Evolutionary conservation across 2,113 vertebrate genomes (phyloP).

Genomic region (Spea multiplicata): DNA sequence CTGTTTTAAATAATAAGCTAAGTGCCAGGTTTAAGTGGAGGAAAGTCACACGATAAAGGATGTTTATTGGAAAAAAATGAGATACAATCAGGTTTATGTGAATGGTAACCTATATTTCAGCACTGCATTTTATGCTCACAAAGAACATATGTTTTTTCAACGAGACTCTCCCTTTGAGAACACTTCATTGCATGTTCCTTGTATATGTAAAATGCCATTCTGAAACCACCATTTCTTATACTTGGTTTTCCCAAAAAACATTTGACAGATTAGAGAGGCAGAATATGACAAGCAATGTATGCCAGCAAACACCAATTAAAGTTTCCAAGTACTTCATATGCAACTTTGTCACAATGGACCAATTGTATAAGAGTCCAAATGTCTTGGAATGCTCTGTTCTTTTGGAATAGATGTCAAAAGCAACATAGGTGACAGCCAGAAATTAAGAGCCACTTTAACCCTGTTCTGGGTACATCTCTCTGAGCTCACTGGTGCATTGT

Average conservation of each 20-base stretch:
- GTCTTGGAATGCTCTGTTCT: constrained; percentile 33
- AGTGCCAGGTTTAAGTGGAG: too few relatives aligned
- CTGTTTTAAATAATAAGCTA: too few relatives aligned
- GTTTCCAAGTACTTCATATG: constrained; percentile 38
- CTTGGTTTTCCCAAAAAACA: neutral
- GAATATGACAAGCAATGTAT: constrained; percentile 16
- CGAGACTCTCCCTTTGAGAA: too few relatives aligned
- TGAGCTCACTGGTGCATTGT: neutral
- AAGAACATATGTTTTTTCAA: too few relatives aligned
- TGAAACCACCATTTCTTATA: too few relatives aligned
- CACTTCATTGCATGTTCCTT: too few relatives aligned
- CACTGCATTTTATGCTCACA: too few relatives aligned
- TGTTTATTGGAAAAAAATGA: too few relatives aligned
- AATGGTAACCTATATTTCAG: too few relatives aligned
- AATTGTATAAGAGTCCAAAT: constrained; percentile 36
- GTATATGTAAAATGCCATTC: too few relatives aligned
- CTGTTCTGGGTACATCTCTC: constrained; percentile 25
- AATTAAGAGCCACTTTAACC: neutral
- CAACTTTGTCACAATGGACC: constrained; percentile 20
- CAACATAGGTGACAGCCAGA: constrained; percentile 35
- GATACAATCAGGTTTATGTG: too few relatives aligned
- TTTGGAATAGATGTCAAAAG: constrained; percentile 31
- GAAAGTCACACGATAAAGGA: too few relatives aligned
- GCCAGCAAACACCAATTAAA: constrained; percentile 26
- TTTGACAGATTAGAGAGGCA: constrained; percentile 17